Percentiles rank a stretch among this genome's conserved stretches.
Conservation (phyloP, 2,797 vertebrate species). For the Halcyon smyrnensis region DNA sequence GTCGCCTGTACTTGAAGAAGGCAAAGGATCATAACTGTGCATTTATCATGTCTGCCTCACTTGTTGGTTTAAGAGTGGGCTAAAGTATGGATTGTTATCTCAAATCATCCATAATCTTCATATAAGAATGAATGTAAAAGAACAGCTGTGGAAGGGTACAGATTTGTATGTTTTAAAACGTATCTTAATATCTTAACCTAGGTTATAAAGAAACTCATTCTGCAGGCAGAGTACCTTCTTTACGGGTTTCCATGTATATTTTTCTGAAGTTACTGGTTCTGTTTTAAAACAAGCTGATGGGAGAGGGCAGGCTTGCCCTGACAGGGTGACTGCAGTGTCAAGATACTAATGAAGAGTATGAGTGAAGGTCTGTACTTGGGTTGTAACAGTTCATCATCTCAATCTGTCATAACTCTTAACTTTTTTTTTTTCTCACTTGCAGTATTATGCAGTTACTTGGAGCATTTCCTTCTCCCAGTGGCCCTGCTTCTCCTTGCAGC, state of each 20-base stretch:
- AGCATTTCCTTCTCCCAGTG: conserved; percentile 94
- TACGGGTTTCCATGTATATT: not conserved
- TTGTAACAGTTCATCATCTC: not conserved
- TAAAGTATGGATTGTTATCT: not conserved
- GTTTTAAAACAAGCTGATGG: not conserved
- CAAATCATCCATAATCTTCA: not conserved
- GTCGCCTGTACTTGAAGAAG: not conserved
- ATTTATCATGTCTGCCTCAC: not conserved
- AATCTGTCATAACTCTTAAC: not conserved
- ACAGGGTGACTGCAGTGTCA: not conserved
- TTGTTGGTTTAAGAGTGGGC: not conserved
- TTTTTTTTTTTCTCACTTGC: conserved; percentile 45
- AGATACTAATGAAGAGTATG: not conserved
- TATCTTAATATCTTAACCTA: not conserved
- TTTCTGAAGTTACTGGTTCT: not conserved
- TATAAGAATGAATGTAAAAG: not conserved
- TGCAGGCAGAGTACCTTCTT: not conserved
- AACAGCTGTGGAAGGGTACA: not conserved
- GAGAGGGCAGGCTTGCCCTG: not conserved
- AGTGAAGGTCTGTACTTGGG: not conserved
- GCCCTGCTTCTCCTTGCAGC: conserved; percentile 94
- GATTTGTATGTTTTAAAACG: not conserved
- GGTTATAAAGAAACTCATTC: not conserved
- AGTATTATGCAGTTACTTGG: conserved; percentile 98
- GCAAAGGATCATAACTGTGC: not conserved